Evolutionary conservation across 1,140 invertebrate species (phyloP), one percentile per base, ranked within the genome.

Genomic region (Geopemphigus sp.): DNA sequence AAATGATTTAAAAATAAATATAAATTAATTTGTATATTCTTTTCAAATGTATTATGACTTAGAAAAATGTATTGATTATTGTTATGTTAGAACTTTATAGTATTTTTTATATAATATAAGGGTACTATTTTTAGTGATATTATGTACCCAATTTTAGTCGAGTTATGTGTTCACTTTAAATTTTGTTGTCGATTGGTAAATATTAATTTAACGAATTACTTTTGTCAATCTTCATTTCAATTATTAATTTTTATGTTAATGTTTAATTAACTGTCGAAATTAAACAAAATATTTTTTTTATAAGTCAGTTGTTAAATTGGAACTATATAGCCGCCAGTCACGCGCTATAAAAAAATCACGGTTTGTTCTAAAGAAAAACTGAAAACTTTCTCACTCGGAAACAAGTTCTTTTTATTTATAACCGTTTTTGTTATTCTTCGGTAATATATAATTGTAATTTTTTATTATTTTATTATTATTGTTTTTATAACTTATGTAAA

Each of bases 251-350:
- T n/a, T 39, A 66, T 47, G n/a, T 47, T n/a, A 47, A 68, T 47
- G 22, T 68, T 68, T 68, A 68, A 68, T 47, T 47, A 47, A 14
- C 22, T 68, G 39, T 47, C 39, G 24, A 47, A 68, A 47, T 24
- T 66, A 66, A 45, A 45, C 63, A 66, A 45, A 66, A 39, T 45
- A 66, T 66, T 66, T 66, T n/a, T n/a, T 66, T 66, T 66, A 45
- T n/a, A 15, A 68, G n/a, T 68, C 12, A 15, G 19, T 68, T 24
- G n/a, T 47, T 24, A 47, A 24, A 47, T 68, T 68, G 12, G 5
- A 47, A 19, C 47, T 68, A 47, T 19, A 45, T 47, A 47, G 11
- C 39, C n/a, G 53, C 17, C 8, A 1, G 8, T 12, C 14, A n/a
- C 39, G 32, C 32, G 15, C 3, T 8, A 64, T 24, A 14, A 15